These are phyloP conservation scores for Trachops cirrhosus DNA, from an alignment of 2,797 vertebrate species.

Conservation along the genomic window DNA sequence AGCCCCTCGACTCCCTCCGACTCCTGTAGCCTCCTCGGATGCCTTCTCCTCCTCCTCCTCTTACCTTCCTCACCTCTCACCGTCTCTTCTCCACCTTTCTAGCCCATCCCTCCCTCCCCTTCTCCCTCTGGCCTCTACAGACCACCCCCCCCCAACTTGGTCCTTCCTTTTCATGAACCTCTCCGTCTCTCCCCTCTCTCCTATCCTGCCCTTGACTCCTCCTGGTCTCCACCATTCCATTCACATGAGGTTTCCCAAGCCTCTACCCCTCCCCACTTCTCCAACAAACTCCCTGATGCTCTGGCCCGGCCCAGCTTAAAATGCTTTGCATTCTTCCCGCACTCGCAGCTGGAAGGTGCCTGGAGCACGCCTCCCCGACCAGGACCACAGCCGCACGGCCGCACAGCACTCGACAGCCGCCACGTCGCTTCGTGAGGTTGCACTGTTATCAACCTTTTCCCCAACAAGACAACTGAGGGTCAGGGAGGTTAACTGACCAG, in stretches of 20 bases:
- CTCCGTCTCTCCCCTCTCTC: neutral
- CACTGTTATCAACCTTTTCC: neutral
- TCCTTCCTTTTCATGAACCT: neutral
- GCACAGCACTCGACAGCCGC: neutral
- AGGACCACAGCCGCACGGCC: neutral
- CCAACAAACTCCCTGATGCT: neutral
- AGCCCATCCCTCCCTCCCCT: neutral
- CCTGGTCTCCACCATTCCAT: neutral
- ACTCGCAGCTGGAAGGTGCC: neutral
- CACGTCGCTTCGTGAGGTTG: neutral
- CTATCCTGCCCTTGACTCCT: neutral
- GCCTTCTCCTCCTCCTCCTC: neutral
- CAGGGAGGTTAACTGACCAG: neutral
- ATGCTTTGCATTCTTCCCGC: neutral
- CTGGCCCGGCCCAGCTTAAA: neutral
- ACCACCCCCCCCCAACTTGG: neutral
- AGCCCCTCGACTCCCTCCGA: neutral
- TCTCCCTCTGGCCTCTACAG: neutral
- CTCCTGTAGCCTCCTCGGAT: neutral
- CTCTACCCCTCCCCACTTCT: neutral
- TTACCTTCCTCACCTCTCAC: neutral
- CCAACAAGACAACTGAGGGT: neutral
- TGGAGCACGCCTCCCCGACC: neutral
- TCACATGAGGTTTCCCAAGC: neutral
- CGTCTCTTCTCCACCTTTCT: neutral